These are phyloP conservation scores for Dendrocincla fuliginosa DNA, from an alignment of 2,797 vertebrate genomes.

Conservation along the genomic window DNA sequence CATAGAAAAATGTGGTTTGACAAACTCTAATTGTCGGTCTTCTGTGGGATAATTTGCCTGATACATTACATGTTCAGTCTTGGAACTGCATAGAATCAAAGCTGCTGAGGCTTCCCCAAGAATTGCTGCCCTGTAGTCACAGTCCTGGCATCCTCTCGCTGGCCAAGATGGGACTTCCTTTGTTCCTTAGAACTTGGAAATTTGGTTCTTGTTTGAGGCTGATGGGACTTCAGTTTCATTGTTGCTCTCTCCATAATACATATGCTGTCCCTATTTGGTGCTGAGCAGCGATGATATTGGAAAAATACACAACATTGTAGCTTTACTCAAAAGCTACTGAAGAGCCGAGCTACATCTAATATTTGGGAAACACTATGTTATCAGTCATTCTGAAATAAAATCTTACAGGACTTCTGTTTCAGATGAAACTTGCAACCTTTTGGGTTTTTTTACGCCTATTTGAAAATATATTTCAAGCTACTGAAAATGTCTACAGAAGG, in stretches of 20 bases:
- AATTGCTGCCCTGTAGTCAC: not conserved
- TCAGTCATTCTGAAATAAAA: not conserved
- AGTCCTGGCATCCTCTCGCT: not conserved
- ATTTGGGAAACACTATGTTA: not conserved
- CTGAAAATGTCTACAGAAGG: not conserved
- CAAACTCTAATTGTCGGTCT: not conserved
- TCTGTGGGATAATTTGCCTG: not conserved
- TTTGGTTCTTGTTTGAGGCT: not conserved
- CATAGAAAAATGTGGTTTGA: not conserved
- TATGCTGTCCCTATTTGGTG: not conserved
- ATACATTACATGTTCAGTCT: not conserved
- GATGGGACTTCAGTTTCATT: not conserved
- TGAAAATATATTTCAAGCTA: not conserved
- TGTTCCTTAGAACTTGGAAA: not conserved
- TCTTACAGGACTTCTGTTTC: not conserved
- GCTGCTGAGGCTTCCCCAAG: not conserved
- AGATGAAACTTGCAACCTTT: not conserved
- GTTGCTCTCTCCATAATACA: not conserved
- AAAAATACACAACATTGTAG: not conserved
- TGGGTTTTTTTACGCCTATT: not conserved
- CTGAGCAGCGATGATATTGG: not conserved
- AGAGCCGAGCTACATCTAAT: not conserved
- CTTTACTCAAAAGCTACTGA: not conserved
- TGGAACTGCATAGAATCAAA: not conserved
- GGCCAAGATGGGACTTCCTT: not conserved